Evolutionary conservation across 2,113 vertebrate genomes (phyloP), one percentile per base, ranked within the genome.

Genomic region (Meleagris gallopavo): DNA sequence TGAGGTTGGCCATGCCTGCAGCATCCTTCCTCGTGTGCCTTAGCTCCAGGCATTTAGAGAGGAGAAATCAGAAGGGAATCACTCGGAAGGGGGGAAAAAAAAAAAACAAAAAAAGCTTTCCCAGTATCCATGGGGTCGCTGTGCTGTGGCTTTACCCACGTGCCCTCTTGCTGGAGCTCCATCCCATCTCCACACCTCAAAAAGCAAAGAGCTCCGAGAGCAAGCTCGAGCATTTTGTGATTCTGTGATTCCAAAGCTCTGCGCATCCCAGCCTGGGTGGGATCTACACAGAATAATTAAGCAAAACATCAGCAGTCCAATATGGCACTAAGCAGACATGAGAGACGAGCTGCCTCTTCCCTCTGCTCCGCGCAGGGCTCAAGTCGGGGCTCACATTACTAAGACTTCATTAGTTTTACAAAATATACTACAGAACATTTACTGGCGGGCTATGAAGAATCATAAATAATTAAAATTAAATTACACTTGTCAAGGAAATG

Each of bases 401-500:
- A 91, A 93, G 95, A 95, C 94, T 96, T 97, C 97, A 96, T 97
- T 92, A 95, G 95, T 96, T 97, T 95, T 97, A 97, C 97, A 96
- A 95, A 97, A 96, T 92, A 95, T 84, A 93, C 94, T 92, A 95
- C 94, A 97, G 91, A 95, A 91, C 95, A 52, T 94, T 97, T 97
- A 96, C 96, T 90, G 77, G 94, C 4, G 1, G 96, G 88, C 94
- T 82, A 94, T 75, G 94, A 97, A 93, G 94, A 88, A 81, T 90
- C 96, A 97, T 97, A 95, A 97, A 97, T 97, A 97, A 97, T 97
- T 97, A 96, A 97, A 97, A 96, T 91, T 86, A 96, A 97, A 97
- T 97, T 93, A 96, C 92, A 91, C 96, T 97, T 97, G 96, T 97
- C 96, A 96, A 83, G 94, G 93, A 93, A 97, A 96, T 54, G 91